Evolutionary conservation across 2,888 invertebrate genomes (phyloP).

Genomic region (Leptinotarsa tumamoca): DNA sequence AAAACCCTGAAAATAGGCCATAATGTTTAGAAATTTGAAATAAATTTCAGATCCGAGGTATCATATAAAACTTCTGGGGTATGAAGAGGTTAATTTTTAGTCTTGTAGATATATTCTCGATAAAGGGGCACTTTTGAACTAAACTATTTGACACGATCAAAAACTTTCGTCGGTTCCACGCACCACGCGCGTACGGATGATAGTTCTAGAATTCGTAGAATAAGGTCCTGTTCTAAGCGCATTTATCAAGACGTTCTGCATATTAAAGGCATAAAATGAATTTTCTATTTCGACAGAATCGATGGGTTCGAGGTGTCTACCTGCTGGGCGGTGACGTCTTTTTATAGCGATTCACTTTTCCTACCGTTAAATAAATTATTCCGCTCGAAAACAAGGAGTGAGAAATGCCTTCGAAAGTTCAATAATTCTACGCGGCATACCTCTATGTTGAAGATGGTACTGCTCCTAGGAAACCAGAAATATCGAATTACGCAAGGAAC

Average conservation of each 20-base stretch:
- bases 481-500: no score
- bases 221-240: constrained; percentile 2
- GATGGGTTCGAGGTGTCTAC: constrained; percentile 5
- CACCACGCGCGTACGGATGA: not conserved
- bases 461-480: not conserved
- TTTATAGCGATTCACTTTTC: constrained; percentile 3
- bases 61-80: no score
- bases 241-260: constrained; percentile 2
- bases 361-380: not conserved
- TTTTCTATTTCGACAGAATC: constrained; percentile 1
- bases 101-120: not conserved
- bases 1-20: no score
- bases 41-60: no score
- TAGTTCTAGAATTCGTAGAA: not conserved
- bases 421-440: not conserved
- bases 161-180: not conserved
- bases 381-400: not conserved
- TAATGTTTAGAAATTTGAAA: no score
- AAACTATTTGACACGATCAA: not conserved
- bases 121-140: not conserved
- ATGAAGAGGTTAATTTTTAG: not conserved
- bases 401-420: not conserved
- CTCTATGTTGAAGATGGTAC: not conserved
- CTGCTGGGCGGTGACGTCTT: not conserved
- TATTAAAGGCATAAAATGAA: not conserved